phyloP scores from a whole-genome alignment of 1,140 invertebrate species.

The Patella vulgata region DNA sequence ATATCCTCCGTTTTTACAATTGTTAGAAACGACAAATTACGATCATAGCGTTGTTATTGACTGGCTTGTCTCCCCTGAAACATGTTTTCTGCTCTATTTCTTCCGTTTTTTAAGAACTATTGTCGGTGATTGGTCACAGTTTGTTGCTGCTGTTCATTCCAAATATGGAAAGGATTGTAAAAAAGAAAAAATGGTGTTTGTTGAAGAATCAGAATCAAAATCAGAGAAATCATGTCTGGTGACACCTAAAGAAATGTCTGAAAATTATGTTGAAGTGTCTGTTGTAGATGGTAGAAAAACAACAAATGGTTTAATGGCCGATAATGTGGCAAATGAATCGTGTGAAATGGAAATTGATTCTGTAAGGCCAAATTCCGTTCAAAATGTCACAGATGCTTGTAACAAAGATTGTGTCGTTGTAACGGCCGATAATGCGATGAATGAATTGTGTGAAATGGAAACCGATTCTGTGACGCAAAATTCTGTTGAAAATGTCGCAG shows the following conservation, averaged over 20 bases:
- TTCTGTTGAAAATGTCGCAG: no score
- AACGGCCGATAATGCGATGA: no score
- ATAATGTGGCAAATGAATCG: no score
- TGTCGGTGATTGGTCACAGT: conserved; percentile 16
- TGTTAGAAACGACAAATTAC: conserved; percentile 15
- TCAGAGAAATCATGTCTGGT: not conserved
- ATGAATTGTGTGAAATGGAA: no score
- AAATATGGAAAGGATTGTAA: not conserved
- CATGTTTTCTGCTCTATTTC: conserved; percentile 88
- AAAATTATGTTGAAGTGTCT: not conserved
- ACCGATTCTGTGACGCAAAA: no score
- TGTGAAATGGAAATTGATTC: no score
- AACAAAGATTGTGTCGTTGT: no score
- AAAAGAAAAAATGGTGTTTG: not conserved
- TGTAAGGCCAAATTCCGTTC: no score
- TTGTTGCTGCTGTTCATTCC: not conserved
- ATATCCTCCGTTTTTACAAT: conserved; percentile 19
- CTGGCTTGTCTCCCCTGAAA: conserved; percentile 89
- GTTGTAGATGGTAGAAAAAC: not conserved
- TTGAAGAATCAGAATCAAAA: not conserved
- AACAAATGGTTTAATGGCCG: no score
- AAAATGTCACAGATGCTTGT: no score
- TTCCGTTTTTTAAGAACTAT: conserved; percentile 87
- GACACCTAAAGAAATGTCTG: not conserved
- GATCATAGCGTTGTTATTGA: conserved; percentile 87